Percentiles rank a stretch among this genome's conserved stretches.
phyloP scores from a whole-genome alignment of 2,888 invertebrate genomes.

The Melinopterus prodromus region DNA sequence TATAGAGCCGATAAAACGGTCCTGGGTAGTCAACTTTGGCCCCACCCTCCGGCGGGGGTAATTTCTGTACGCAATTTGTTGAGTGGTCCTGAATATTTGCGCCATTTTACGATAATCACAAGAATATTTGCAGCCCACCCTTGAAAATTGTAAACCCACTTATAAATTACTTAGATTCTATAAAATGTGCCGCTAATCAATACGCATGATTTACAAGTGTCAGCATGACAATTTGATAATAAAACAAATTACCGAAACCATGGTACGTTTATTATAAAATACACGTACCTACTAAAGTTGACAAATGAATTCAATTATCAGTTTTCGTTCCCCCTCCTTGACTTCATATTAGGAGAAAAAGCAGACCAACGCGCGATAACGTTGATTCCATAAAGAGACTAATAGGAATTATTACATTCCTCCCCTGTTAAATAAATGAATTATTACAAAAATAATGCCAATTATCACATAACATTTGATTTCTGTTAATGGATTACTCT shows the following conservation, averaged over 20 bases:
- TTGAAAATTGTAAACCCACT: neutral
- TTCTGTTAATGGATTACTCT: no score
- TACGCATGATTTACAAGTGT: neutral
- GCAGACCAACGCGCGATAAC: no score
- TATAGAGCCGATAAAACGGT: neutral
- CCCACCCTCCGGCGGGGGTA: neutral
- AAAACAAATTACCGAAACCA: neutral
- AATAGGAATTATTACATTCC: no score
- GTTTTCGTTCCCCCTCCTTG: no score
- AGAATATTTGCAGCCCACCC: neutral
- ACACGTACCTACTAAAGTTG: no score
- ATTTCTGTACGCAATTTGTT: neutral
- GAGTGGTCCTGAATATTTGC: neutral
- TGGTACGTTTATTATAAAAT: neutral
- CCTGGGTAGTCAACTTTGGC: neutral
- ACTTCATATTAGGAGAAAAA: no score
- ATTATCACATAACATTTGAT: no score
- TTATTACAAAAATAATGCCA: no score
- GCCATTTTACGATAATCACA: neutral
- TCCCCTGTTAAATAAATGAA: no score
- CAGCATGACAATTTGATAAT: neutral
- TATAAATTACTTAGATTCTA: neutral
- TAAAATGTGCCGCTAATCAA: neutral
- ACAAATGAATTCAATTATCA: no score
- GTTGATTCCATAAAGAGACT: no score